Conservation (phyloP, 2,113 vertebrate species). For the Pandion haliaetus region DNA sequence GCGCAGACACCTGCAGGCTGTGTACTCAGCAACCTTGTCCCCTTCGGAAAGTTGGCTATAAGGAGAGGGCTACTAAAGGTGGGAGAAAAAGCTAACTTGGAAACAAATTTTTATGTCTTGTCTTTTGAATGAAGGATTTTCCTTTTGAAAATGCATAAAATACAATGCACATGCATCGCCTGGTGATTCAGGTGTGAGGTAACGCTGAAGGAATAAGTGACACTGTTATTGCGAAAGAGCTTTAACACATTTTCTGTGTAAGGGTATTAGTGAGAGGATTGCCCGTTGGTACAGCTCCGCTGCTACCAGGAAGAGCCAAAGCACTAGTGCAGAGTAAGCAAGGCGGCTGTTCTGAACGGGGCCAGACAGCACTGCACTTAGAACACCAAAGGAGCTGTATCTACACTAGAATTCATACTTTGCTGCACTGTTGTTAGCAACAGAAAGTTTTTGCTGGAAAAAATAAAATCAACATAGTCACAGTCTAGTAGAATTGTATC, state of each 20-base stretch:
- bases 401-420: neutral
- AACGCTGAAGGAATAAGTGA: neutral
- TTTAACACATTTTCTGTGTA: neutral
- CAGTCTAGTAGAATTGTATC: neutral
- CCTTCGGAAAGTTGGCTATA: neutral
- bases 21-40: neutral
- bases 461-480: neutral
- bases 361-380: neutral
- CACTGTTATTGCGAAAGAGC: neutral
- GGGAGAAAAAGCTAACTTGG: neutral
- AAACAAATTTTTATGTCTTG: neutral
- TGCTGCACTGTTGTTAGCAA: constrained; percentile 40
- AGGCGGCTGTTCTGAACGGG: neutral
- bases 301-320: neutral
- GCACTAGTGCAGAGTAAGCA: neutral
- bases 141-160: neutral
- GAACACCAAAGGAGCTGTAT: neutral
- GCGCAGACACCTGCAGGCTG: neutral
- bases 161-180: neutral
- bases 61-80: neutral
- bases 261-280: neutral
- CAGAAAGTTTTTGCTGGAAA: constrained; percentile 9
- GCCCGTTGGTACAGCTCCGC: neutral
- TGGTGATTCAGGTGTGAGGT: neutral
- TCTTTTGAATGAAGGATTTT: neutral